These are phyloP conservation scores for Gila robusta DNA, from an alignment of 2,797 vertebrate species.

Conservation along the genomic window DNA sequence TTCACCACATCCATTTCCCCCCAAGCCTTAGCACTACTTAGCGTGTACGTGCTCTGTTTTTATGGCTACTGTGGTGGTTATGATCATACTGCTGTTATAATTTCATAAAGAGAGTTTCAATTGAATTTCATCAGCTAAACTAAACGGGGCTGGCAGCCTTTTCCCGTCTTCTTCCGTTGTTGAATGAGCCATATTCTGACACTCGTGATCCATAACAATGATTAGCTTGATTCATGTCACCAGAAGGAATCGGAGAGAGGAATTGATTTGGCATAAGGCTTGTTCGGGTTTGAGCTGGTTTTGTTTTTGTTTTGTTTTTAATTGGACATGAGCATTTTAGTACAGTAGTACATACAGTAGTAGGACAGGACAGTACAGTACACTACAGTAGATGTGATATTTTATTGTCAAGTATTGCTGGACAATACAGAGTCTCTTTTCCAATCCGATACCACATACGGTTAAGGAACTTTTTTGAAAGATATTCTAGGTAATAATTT, in stretches of 20 bases:
- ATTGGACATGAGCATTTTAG: background rate
- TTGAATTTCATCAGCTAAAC: slow-evolving; percentile 29
- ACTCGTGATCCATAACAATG: slow-evolving; percentile 4
- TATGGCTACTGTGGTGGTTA: background rate
- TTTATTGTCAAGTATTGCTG: background rate
- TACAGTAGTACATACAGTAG: background rate
- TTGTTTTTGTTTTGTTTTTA: background rate
- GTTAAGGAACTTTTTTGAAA: background rate
- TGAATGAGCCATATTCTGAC: slow-evolving; percentile 15
- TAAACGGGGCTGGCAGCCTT: background rate
- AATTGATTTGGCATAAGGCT: background rate
- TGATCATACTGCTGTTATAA: slow-evolving; percentile 17
- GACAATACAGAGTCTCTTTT: background rate
- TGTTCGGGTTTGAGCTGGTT: background rate
- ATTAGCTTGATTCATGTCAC: slow-evolving; percentile 16
- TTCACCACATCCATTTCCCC: slow-evolving; percentile 25
- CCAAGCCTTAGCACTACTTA: background rate
- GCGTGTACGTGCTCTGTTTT: slow-evolving; percentile 39
- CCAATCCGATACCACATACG: no score
- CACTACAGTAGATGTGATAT: background rate
- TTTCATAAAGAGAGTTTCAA: slow-evolving; percentile 5
- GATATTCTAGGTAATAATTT: background rate
- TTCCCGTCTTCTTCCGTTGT: background rate
- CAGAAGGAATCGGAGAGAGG: background rate
- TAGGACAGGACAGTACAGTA: no score